Evolutionary conservation across 2,888 invertebrate species (phyloP), one percentile per base, ranked within the genome.

Genomic region (Euphydryas editha): DNA sequence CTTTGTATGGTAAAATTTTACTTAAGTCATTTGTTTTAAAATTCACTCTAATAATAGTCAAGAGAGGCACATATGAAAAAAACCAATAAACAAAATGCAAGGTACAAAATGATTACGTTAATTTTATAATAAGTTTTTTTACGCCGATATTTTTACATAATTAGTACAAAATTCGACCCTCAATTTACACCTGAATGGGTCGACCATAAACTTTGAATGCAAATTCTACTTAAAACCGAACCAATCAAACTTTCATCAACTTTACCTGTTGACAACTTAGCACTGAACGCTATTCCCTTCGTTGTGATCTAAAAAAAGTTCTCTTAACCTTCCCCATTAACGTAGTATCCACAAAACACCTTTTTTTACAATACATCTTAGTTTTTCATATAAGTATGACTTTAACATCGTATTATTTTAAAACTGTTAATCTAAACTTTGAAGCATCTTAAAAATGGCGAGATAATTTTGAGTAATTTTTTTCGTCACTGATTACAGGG

Each of bases 151-250:
- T 67, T 66, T 57, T 49, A 42, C 56, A n/a, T n/a, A 69, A 67
- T 60, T 46, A 60, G 59, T 66, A 46, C 54, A 37, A 44, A 37
- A 66, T 51, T 81, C 79, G 75, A 77, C 80, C 85, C 81, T 83
- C 83, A 85, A 84, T 86, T 86, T 83, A 83, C 85, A 86, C 85
- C 81, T 83, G 81, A 83, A 81, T 83, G 81, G 78, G 78, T 80
- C 74, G 74, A 70, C 73, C 78, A 74, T 76, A 77, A 83, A 67
- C 77, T 83, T 81, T 79, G 78, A 81, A 85, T 81, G 81, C 82
- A 81, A 85, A 84, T 83, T 84, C 77, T 80, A 80, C 62, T 82
- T 83, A 79, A 83, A 83, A 81, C 76, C 75, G 71, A 78, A 73
- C 78, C 78, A 83, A 86, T 85, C 82, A 79, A 85, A 85, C 76